Evolutionary conservation across 2,797 vertebrate species (phyloP).

Genomic region (Manis pentadactyla): DNA sequence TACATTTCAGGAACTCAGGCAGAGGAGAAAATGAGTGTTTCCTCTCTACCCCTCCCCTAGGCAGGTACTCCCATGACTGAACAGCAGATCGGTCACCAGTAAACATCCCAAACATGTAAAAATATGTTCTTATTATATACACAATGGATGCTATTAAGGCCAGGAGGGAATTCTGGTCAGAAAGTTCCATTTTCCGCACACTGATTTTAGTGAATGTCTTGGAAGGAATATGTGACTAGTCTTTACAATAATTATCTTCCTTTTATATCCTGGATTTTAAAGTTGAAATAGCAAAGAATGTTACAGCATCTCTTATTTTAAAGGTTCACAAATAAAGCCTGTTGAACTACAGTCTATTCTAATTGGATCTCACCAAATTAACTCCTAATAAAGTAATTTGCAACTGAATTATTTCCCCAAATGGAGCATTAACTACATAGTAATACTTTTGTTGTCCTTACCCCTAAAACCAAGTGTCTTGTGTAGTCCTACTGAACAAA

Average conservation of each 20-base stretch:
- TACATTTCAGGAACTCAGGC: too few relatives aligned
- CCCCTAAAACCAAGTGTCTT: not conserved
- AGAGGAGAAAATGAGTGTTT: too few relatives aligned
- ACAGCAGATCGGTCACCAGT: too few relatives aligned
- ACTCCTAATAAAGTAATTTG: not conserved
- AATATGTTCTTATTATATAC: too few relatives aligned
- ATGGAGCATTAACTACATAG: not conserved
- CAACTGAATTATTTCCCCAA: conserved; percentile 1
- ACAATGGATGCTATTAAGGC: too few relatives aligned
- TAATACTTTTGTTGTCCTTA: not conserved
- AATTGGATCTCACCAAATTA: not conserved
- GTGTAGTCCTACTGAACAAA: conserved; percentile 25
- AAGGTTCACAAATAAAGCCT: not conserved
- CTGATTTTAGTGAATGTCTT: not conserved
- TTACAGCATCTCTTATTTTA: not conserved
- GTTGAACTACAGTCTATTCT: not conserved
- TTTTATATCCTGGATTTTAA: conserved; percentile 9
- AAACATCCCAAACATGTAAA: too few relatives aligned
- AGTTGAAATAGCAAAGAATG: not conserved
- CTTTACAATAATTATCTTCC: conserved; percentile 35
- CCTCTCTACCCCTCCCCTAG: too few relatives aligned
- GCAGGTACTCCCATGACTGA: too few relatives aligned
- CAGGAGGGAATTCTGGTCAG: too few relatives aligned
- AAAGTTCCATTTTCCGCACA: too few relatives aligned
- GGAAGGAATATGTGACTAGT: not conserved